Percentiles rank a stretch among this genome's conserved stretches.
These are phyloP conservation scores for Serinus canaria DNA, from an alignment of 2,113 vertebrate species.

Conservation along the genomic window DNA sequence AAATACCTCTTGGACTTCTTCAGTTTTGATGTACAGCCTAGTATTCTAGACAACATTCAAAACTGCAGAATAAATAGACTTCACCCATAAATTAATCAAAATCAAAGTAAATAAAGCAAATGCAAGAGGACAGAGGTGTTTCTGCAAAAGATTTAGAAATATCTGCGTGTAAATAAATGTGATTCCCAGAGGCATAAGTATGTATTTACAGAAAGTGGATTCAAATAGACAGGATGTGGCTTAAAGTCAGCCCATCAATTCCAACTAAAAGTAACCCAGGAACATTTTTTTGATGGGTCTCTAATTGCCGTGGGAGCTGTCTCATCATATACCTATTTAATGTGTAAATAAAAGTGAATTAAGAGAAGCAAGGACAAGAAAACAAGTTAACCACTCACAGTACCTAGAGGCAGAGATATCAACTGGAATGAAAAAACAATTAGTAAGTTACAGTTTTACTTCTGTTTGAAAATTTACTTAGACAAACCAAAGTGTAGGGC, in stretches of 20 bases:
- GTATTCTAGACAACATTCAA: neutral
- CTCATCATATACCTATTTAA: neutral
- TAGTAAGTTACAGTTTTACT: neutral
- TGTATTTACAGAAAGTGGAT: neutral
- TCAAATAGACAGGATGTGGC: neutral
- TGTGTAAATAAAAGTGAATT: neutral
- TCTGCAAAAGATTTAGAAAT: neutral
- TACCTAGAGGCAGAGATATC: neutral
- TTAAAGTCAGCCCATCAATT: neutral
- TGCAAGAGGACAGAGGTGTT: fast-evolving
- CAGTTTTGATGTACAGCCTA: neutral
- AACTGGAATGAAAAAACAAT: neutral
- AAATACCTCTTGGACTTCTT: neutral
- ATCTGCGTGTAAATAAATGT: neutral
- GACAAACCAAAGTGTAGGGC: neutral
- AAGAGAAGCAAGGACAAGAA: neutral
- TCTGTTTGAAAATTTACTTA: neutral
- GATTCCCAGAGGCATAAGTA: neutral
- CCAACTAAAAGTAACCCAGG: neutral
- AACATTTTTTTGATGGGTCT: neutral
- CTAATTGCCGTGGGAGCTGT: neutral
- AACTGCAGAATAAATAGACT: neutral
- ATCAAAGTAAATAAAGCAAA: neutral
- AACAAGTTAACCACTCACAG: neutral
- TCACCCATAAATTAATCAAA: neutral